Percentiles rank a stretch among this genome's conserved stretches.
Evolutionary conservation across 2,113 vertebrate species (phyloP).

Genomic region (Etheostoma spectabile): DNA sequence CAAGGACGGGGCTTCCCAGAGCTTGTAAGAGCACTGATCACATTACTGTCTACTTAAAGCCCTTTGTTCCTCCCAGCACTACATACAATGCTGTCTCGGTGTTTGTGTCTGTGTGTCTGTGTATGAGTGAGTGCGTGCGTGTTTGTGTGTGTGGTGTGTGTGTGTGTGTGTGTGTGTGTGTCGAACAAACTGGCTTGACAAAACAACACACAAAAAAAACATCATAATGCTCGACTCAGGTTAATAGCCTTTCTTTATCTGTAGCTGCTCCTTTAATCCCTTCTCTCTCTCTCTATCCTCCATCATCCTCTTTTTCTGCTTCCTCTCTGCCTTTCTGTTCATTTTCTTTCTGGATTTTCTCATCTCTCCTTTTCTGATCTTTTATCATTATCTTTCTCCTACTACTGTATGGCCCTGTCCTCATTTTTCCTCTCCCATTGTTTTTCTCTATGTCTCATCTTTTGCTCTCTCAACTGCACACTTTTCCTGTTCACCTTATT

Average conservation of each 20-base stretch:
- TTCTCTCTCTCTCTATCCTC: conserved; percentile 20
- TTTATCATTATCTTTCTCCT: conserved; percentile 46
- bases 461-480: conserved; percentile 19
- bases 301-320: conserved; percentile 3
- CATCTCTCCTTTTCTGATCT: conserved; percentile 40
- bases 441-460: conserved; percentile 32
- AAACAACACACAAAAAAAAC: conserved; percentile 70
- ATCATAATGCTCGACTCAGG: conserved; percentile 66
- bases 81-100: conserved; percentile 61
- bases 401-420: conserved; percentile 23
- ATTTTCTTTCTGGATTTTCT: conserved; percentile 52
- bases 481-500: conserved; percentile 38
- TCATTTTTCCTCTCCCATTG: conserved; percentile 40
- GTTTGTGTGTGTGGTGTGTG: conserved; percentile 46
- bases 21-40: conserved; percentile 72
- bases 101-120: conserved; percentile 46
- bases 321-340: conserved; percentile 19
- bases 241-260: conserved; percentile 75
- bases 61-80: conserved; percentile 70
- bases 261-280: conserved; percentile 55
- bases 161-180: conserved; percentile 38
- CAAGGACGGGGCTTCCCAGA: conserved; percentile 43
- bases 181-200: conserved; percentile 54
- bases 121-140: conserved; percentile 36
- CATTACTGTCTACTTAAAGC: conserved; percentile 76